These are phyloP conservation scores for Malurus elegans DNA, from an alignment of 2,113 vertebrate species.

Conservation along the genomic window DNA sequence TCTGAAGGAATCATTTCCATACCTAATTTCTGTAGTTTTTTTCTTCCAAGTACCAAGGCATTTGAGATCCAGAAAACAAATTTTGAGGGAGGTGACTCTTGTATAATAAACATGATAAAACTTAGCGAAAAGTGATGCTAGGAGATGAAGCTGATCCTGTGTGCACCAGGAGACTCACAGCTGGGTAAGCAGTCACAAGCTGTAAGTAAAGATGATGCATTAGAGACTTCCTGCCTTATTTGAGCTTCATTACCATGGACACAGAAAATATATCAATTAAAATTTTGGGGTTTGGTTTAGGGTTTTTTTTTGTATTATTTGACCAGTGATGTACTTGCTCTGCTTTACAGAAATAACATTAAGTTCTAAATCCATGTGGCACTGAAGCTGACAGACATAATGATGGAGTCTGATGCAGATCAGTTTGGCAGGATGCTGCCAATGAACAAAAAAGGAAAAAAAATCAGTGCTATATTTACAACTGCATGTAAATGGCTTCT, in stretches of 20 bases:
- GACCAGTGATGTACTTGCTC: not conserved
- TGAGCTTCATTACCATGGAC: not conserved
- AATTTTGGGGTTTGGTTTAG: accelerated
- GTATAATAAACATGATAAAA: not conserved
- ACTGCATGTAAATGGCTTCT: not conserved
- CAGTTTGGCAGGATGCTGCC: conserved; percentile 25
- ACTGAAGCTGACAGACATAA: conserved; percentile 14
- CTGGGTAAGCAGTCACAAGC: not conserved
- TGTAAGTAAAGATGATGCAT: not conserved
- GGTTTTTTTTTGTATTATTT: not conserved
- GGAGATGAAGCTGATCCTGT: not conserved
- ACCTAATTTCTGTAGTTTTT: not conserved
- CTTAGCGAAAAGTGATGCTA: not conserved
- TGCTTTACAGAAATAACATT: conserved; percentile 9
- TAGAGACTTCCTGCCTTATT: not conserved
- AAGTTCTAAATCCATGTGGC: conserved; percentile 17
- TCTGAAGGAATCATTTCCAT: not conserved
- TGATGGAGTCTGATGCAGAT: conserved; percentile 22
- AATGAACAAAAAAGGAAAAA: conserved; percentile 40
- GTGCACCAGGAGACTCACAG: not conserved
- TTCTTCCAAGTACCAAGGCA: not conserved
- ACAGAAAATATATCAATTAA: not conserved
- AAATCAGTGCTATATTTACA: conserved; percentile 40
- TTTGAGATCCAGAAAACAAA: not conserved
- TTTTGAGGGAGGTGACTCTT: not conserved